Percentiles rank a stretch among this genome's conserved stretches.
Conservation (phyloP, 2,888 invertebrate genomes). For the Dicyrtomina minuta region DNA sequence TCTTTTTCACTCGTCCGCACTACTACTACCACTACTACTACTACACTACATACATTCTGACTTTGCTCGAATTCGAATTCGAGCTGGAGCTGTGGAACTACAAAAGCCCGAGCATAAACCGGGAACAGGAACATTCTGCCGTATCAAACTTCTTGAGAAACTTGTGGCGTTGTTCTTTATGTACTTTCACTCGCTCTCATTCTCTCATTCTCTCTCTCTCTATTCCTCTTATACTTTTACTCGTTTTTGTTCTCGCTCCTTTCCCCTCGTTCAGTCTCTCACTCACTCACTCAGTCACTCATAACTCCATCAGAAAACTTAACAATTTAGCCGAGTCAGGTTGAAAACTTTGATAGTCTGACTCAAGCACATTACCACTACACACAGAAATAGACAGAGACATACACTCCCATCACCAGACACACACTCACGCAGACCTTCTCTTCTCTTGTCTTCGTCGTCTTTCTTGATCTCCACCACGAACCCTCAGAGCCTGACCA, state of each 20-base stretch:
- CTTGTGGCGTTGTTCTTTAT: slow-evolving; percentile 12
- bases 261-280: neutral
- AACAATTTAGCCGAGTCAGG: slow-evolving; percentile 9
- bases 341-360: slow-evolving; percentile 3
- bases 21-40: neutral
- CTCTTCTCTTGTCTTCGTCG: too few species aligned
- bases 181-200: neutral
- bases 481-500: too few species aligned
- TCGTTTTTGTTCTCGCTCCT: neutral
- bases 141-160: slow-evolving; percentile 11
- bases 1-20: neutral
- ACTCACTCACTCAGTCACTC: neutral
- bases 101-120: slow-evolving; percentile 1
- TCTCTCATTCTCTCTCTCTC: neutral
- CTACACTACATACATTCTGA: neutral
- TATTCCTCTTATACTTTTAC: neutral
- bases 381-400: too few species aligned
- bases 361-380: too few species aligned
- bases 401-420: too few species aligned
- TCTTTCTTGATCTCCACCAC: too few species aligned
- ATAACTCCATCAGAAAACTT: neutral
- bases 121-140: slow-evolving; percentile 1
- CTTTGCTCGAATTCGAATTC: neutral
- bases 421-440: too few species aligned
- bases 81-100: neutral